Percentiles rank a stretch among this genome's conserved stretches.
phyloP scores from a whole-genome alignment of 2,888 invertebrate genomes.

The Allacma fusca region DNA sequence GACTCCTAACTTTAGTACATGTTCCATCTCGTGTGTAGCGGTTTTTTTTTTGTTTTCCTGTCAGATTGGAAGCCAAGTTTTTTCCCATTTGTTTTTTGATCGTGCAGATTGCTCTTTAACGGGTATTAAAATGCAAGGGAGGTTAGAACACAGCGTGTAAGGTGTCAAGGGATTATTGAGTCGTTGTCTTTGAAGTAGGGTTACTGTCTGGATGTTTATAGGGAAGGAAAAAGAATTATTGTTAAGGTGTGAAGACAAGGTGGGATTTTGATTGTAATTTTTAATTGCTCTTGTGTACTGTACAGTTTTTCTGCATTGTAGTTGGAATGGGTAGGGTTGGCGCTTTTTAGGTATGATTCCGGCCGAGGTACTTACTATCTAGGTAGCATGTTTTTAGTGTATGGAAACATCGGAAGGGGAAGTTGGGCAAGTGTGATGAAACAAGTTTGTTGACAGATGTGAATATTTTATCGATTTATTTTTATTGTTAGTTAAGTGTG shows the following conservation, averaged over 20 bases:
- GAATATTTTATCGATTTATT: slow-evolving; percentile 13
- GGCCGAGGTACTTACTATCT: too few relatives aligned
- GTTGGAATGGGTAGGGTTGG: too few relatives aligned
- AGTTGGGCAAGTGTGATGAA: too few relatives aligned
- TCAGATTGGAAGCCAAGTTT: not conserved
- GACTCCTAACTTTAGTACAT: too few relatives aligned
- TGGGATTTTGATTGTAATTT: not conserved
- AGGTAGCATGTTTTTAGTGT: too few relatives aligned
- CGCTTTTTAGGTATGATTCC: too few relatives aligned
- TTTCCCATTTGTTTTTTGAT: slow-evolving; percentile 14
- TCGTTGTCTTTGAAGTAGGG: slow-evolving; percentile 4
- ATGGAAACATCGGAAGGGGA: too few relatives aligned
- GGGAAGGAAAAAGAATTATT: not conserved
- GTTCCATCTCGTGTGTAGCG: not conserved
- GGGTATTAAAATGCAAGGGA: slow-evolving; percentile 8
- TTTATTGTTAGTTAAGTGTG: slow-evolving; percentile 3
- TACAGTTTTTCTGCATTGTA: not conserved
- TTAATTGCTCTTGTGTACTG: not conserved
- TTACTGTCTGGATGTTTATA: not conserved
- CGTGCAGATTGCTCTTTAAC: slow-evolving; percentile 9
- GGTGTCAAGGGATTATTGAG: slow-evolving; percentile 7
- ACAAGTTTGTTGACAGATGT: slow-evolving; percentile 14
- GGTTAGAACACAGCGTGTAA: slow-evolving; percentile 7
- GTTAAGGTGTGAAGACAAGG: not conserved
- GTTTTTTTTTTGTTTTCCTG: slow-evolving; percentile 16